Evolutionary conservation across 1,140 invertebrate genomes (phyloP).

Genomic region (Euura saliciscinereae): DNA sequence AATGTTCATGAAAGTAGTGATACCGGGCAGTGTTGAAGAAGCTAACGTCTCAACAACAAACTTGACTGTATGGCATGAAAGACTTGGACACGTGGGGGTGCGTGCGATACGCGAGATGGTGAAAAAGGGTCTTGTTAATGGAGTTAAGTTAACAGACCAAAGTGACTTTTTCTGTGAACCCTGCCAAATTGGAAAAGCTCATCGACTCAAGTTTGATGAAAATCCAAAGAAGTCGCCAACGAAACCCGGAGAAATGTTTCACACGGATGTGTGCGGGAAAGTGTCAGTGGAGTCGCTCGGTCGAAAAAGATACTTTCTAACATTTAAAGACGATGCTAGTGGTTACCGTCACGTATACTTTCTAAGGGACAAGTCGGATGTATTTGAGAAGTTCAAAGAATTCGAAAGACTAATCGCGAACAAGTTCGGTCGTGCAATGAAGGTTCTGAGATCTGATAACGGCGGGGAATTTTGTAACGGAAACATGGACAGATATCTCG

Average conservation of each 20-base stretch:
- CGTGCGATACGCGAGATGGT: conserved; percentile 18
- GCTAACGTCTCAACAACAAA: conserved; percentile 9
- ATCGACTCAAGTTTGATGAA: conserved; percentile 27
- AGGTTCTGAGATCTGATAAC: conserved; percentile 25
- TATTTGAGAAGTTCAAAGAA: conserved; percentile 5
- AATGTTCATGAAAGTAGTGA: conserved; percentile 14
- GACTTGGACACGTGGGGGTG: conserved; percentile 24
- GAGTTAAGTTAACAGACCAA: conserved; percentile 9
- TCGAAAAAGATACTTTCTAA: conserved; percentile 36
- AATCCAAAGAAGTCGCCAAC: conserved; percentile 27
- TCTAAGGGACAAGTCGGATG: conserved; percentile 8
- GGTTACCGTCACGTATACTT: conserved; percentile 5
- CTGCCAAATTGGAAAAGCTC: conserved; percentile 32
- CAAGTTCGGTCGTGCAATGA: conserved; percentile 32
- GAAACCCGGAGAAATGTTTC: conserved; percentile 37
- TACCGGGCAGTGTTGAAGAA: neutral
- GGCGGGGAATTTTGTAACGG: conserved; percentile 17
- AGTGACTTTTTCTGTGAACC: conserved; percentile 29
- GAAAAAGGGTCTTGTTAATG: conserved; percentile 19
- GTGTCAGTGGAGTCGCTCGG: conserved; percentile 34
- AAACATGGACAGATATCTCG: neutral
- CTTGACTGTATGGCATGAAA: conserved; percentile 23
- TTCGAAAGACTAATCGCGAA: conserved; percentile 34
- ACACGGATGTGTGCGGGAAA: conserved; percentile 47
- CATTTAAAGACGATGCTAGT: conserved; percentile 30